Evolutionary conservation across 2,113 vertebrate species (phyloP).

Genomic region (Lipophrys pholis): DNA sequence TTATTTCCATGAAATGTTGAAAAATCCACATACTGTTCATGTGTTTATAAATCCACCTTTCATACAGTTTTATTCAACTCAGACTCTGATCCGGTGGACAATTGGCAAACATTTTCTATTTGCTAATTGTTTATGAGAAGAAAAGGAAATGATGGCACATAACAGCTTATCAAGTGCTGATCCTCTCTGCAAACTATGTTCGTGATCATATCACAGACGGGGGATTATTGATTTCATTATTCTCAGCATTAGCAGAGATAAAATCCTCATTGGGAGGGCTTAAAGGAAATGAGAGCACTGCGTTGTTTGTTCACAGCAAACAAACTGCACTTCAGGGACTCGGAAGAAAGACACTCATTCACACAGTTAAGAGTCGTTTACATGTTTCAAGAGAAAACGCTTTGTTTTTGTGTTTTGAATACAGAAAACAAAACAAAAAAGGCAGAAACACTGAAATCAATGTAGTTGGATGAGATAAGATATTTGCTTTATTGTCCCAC

Average conservation of each 20-base stretch:
- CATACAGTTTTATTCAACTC: too few species aligned
- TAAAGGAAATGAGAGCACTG: background rate
- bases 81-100: too few species aligned
- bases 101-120: constrained; percentile 20
- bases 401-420: too few species aligned
- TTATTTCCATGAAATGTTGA: too few species aligned
- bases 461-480: too few species aligned
- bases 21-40: too few species aligned
- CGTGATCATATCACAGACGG: constrained; percentile 47
- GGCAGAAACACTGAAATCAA: too few species aligned
- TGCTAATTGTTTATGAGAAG: constrained; percentile 53
- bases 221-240: constrained; percentile 65
- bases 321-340: constrained; percentile 26
- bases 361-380: too few species aligned
- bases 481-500: too few species aligned
- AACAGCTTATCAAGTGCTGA: constrained; percentile 27
- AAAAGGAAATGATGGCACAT: constrained; percentile 15
- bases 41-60: too few species aligned
- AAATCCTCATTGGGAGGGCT: constrained; percentile 13
- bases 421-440: too few species aligned
- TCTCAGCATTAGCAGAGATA: constrained; percentile 50
- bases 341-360: background rate
- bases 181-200: constrained; percentile 37
- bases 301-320: constrained; percentile 43
- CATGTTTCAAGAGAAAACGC: too few species aligned